Evolutionary conservation across 2,797 vertebrate genomes (phyloP).

Genomic region (Tenualosa ilisha): DNA sequence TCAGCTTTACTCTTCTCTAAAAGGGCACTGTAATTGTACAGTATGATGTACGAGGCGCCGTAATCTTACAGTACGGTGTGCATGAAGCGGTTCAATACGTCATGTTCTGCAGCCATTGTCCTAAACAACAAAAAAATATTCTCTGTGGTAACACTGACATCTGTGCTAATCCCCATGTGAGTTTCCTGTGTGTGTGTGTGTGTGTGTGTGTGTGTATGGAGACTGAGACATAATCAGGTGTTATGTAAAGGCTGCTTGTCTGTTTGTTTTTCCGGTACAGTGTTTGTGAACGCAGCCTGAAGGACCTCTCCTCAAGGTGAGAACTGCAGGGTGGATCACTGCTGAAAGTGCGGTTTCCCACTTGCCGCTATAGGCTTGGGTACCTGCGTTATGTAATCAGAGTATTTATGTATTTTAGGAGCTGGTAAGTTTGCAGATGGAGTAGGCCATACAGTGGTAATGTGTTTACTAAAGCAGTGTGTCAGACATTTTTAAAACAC

Average conservation of each 20-base stretch:
- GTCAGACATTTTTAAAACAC: background rate
- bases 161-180: conserved; percentile 17
- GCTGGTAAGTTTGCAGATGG: background rate
- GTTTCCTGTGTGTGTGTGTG: background rate
- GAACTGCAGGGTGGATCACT: conserved; percentile 16
- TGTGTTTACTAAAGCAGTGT: background rate
- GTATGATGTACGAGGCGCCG: too few relatives aligned
- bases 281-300: conserved; percentile 64
- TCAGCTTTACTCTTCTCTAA: background rate
- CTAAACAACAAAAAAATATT: background rate
- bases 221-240: conserved; percentile 3
- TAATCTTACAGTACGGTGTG: background rate
- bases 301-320: conserved; percentile 66
- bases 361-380: too few relatives aligned
- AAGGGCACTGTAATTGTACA: background rate
- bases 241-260: conserved; percentile 12
- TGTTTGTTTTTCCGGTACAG: conserved; percentile 48
- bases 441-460: background rate
- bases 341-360: background rate
- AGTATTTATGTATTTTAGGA: background rate
- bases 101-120: conserved; percentile 1
- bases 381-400: background rate
- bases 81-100: background rate
- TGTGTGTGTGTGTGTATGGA: background rate
- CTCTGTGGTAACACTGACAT: background rate